Evolutionary conservation across 2,113 vertebrate genomes (phyloP), one percentile per base, ranked within the genome.

Genomic region (Antechinus stuartii): DNA sequence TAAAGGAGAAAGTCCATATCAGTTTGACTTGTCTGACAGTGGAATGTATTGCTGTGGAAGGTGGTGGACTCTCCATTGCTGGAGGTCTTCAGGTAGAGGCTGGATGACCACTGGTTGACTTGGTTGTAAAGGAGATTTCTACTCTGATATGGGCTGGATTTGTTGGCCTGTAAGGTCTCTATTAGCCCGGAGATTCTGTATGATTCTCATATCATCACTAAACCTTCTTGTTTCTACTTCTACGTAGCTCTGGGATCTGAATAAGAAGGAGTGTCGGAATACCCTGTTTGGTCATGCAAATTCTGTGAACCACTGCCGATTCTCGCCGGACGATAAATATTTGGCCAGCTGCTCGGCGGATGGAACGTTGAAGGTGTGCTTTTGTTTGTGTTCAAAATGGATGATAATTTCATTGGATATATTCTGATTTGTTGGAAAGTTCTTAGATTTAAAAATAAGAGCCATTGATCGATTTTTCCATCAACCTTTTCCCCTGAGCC

Each of bases 271-370:
- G 35, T 99, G 99, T 94, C 99, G 99, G 98, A 99, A 99, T 98
- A 99, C 99, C 0, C 97, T 99, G 98, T 99, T 99, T 91, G 99
- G 99, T 35, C 99, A 99, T 97, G 94, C 54, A 30, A 98, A 98
- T 95, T 98, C 99, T 0, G 99, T 99, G 94, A 99, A 97, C 97
- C 99, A 99, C 98, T 99, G 99, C 96, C 99, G 99, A 97, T 99
- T 99, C 98, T 99, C 99, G 93, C 99, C 99, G 6, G 98, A 99
- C 91, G 99, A 99, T 97, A 92, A 98, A 26, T 98, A 98, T 92
- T 94, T 99, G 97, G 99, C 99, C 95, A 99, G 99, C 93, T 99
- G 99, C 94, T 99, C 99, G 4, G 99, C 98, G 49, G 99, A 99
- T 92, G 99, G 99, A 93, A 99, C 98, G n/a, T 96, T 99, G 92